Conservation (phyloP, 2,888 invertebrate genomes). For the Callyntrura guangdongensis region DNA sequence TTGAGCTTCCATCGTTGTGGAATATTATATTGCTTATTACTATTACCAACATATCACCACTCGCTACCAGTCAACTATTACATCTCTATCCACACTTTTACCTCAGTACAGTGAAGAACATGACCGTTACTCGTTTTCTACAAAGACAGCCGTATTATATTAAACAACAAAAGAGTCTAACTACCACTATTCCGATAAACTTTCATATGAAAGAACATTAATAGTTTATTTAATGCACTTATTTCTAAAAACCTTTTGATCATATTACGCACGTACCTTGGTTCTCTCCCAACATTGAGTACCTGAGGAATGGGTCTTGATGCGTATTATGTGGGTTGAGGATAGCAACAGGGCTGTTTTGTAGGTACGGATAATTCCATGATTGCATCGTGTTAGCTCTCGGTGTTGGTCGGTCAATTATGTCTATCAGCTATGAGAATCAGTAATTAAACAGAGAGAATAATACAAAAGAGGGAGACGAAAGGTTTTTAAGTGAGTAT, state of each 20-base stretch:
- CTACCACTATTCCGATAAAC: not conserved
- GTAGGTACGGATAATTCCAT: constrained; percentile 82
- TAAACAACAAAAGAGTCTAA: not conserved
- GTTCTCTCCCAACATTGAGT: constrained; percentile 81
- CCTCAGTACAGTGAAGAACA: not conserved
- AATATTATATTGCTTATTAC: constrained; percentile 33
- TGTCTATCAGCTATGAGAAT: constrained; percentile 82
- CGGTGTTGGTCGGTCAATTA: constrained; percentile 83
- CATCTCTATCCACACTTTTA: not conserved
- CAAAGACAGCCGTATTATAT: too few species aligned
- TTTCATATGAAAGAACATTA: not conserved
- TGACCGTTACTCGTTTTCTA: not conserved
- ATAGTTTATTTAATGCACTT: constrained; percentile 17
- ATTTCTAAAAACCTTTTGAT: constrained; percentile 33
- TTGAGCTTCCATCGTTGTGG: constrained; percentile 7
- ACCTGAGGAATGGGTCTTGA: constrained; percentile 81
- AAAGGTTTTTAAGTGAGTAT: constrained; percentile 41
- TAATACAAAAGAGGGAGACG: constrained; percentile 51
- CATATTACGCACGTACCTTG: constrained; percentile 78
- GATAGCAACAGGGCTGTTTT: constrained; percentile 83
- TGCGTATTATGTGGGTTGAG: constrained; percentile 80
- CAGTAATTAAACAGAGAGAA: constrained; percentile 68
- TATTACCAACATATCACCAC: constrained; percentile 16
- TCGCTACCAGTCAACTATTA: not conserved
- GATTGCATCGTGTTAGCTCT: constrained; percentile 82